Percentiles rank a stretch among this genome's conserved stretches.
Conservation (phyloP, 1,140 invertebrate genomes). For the Leguminivora glycinivorella region DNA sequence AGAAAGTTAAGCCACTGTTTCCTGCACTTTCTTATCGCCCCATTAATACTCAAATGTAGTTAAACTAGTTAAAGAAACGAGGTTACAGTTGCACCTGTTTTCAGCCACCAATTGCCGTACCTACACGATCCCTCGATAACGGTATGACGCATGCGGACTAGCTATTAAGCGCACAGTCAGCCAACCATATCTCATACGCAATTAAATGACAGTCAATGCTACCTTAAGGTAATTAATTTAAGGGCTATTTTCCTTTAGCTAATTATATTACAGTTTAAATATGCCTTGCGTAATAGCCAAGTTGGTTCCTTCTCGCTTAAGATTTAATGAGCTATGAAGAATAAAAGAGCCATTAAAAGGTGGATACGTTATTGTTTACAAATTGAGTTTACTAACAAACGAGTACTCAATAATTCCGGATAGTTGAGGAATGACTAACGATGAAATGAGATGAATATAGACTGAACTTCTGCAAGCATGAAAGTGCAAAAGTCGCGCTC, state of each 20-base stretch:
- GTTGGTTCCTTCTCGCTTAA: constrained; percentile 3
- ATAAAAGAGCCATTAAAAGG: not conserved
- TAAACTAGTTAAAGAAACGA: not conserved
- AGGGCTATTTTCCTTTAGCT: not conserved
- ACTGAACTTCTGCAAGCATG: too few species aligned
- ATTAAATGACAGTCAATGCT: not conserved
- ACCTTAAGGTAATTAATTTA: constrained; percentile 11
- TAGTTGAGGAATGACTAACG: too few species aligned
- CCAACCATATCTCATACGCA: not conserved
- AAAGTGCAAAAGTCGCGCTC: too few species aligned
- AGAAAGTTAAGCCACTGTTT: too few species aligned
- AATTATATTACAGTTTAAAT: not conserved
- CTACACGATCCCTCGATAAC: not conserved
- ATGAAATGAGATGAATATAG: not conserved
- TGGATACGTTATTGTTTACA: not conserved
- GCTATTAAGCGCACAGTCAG: constrained; percentile 2
- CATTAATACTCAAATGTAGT: not conserved
- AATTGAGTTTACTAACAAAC: not conserved
- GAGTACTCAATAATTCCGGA: too few species aligned
- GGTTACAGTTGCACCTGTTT: not conserved
- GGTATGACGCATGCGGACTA: constrained; percentile 1
- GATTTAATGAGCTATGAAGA: constrained; percentile 13
- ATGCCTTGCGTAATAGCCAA: constrained; percentile 1
- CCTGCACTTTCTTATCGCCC: not conserved
- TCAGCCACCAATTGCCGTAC: not conserved